Percentiles rank a stretch among this genome's conserved stretches.
phyloP scores from a whole-genome alignment of 1,140 invertebrate genomes.

The Nephotettix cincticeps region DNA sequence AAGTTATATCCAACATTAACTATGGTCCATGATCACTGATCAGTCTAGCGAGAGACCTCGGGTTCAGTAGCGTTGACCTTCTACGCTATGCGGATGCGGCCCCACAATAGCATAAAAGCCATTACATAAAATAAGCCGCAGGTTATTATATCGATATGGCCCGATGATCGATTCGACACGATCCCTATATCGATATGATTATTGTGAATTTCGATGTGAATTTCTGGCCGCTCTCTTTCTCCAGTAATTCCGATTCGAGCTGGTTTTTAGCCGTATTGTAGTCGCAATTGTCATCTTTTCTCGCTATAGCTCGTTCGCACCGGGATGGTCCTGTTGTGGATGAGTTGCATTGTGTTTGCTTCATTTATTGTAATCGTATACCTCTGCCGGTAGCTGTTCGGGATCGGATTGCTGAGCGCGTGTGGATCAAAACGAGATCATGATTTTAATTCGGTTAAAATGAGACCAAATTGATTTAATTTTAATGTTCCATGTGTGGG shows the following conservation, averaged over 20 bases:
- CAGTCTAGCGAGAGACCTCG: no score
- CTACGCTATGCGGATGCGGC: background rate
- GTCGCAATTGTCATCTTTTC: conserved; percentile 8
- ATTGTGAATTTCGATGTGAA: conserved; percentile 30
- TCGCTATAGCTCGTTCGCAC: background rate
- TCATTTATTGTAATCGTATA: no score
- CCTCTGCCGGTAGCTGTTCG: no score
- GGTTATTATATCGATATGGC: conserved; percentile 26
- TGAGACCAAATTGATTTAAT: no score
- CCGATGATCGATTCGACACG: conserved; percentile 20
- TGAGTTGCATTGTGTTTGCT: no score
- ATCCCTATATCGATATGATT: conserved; percentile 25
- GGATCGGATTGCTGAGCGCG: no score
- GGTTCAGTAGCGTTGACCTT: background rate
- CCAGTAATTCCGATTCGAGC: conserved; percentile 13
- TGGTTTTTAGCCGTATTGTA: conserved; percentile 20
- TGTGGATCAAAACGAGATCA: no score
- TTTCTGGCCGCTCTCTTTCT: conserved; percentile 14
- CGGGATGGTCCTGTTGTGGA: background rate
- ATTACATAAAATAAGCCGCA: conserved; percentile 21
- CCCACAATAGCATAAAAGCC: conserved; percentile 6
- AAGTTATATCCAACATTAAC: no score
- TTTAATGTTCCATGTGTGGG: no score
- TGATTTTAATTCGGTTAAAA: no score
- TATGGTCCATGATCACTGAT: no score